Percentiles rank a stretch among this genome's conserved stretches.
phyloP scores from a whole-genome alignment of 2,113 vertebrate species.

The Phocoena sinus region DNA sequence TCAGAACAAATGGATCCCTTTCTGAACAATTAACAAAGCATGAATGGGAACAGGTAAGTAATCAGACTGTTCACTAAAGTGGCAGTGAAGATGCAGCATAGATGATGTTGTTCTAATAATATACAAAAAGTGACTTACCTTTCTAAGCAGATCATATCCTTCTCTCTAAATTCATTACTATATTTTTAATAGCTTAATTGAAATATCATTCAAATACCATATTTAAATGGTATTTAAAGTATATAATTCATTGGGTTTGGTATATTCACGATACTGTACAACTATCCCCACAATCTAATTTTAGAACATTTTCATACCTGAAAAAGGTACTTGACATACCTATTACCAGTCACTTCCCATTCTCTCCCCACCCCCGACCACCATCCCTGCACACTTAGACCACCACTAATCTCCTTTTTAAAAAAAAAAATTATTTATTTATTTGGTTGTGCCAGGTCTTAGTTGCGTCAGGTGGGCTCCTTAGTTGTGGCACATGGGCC shows the following conservation, averaged over 20 bases:
- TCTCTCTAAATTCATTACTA: not conserved
- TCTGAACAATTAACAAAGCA: slow-evolving; percentile 62
- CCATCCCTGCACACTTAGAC: not conserved
- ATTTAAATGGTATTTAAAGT: not conserved
- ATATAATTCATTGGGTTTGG: not conserved
- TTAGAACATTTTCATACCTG: not conserved
- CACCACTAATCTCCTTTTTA: not conserved
- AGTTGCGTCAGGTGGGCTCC: no score
- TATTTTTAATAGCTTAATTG: slow-evolving; percentile 22
- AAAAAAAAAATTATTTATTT: no score
- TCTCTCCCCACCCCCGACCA: no score
- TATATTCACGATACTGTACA: not conserved
- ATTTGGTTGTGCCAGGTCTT: no score
- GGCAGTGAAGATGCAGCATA: not conserved
- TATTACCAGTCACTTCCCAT: not conserved
- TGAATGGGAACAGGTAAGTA: slow-evolving; percentile 94
- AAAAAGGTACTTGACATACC: not conserved
- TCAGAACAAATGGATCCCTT: fast-evolving
- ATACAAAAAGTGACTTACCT: not conserved
- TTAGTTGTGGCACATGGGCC: no score
- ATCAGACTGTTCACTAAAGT: slow-evolving; percentile 29
- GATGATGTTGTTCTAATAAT: not conserved
- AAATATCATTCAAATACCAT: not conserved
- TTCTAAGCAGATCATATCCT: not conserved
- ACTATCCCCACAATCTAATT: slow-evolving; percentile 15